Base-by-base conservation (phyloP, 1,140 invertebrate genomes). In the Aplysia californica region DNA sequence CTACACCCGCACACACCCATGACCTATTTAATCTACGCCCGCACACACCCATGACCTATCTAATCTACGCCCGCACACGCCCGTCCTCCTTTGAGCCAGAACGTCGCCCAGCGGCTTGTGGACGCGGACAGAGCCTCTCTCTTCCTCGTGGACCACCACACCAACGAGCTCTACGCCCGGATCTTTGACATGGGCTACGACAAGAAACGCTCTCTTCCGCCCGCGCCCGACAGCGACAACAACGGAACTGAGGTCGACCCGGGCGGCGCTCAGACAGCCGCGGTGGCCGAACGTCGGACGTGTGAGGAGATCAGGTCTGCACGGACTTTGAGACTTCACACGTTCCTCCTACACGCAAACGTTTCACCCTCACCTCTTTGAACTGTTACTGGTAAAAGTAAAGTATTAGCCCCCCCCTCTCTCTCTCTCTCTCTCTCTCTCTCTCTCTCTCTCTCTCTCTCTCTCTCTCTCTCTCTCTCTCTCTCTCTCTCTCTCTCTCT, bases 121-220 rank as follows among this genome's bases (percentile, higher is more conserved):
- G 92, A 94, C 81, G 95, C 95, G 0, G 95, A 96, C 86, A 86
- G 95, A 72, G 94, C 94, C 0, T 95, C 94, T 0, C 87, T 95
- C 29, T 95, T 95, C 84, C 91, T 95, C 0, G 91, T 95, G 0
- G 94, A 95, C 87, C 88, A 90, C 33, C 92, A 92, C 75, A 93
- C 91, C 61, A 90, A 92, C 66, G 94, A 95, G 86, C 89, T 96
- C 5, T 95, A 95, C 80, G 94, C 95, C 0, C 92, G 94, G 36
- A 94, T 96, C 23, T 96, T 96, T 86, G 94, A 96, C 84, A 90
- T 95, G 23, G 93, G 93, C 31, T 74, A 68, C 31, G 55, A 61
- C 18, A 29, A n/a, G 66, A 29, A 75, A 73, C 41, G 50, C 70
- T 33, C 36, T 75, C 15, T 50, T 50, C 18, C 58, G 39, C 58